Base-by-base conservation (phyloP, 2,113 vertebrate species). In the Scomber colias region DNA sequence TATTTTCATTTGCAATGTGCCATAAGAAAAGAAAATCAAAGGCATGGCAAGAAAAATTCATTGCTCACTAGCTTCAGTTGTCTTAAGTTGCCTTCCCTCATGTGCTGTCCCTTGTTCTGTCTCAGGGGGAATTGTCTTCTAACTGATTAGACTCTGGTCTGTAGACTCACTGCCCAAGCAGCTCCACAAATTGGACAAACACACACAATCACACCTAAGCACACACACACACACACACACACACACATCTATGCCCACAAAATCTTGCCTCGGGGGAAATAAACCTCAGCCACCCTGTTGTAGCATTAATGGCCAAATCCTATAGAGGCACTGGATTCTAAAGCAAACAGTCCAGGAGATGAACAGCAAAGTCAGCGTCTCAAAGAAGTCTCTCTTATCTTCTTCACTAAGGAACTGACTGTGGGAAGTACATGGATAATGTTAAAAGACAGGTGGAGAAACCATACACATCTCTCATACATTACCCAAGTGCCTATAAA, bases 81-180 rank as follows among this genome's bases (percentile, higher is more conserved):
- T 54, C 61, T 67, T 72, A 27, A 74, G 64, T 51, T 65, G 48
- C 45, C 21, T 54, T 64, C 44, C 64, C 59, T 54, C 56, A 71
- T 1, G 12, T 35, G 60, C 66, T 63, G 80, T 81, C 57, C 70
- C 71, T 77, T 59, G 2, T 44, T 65, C 27, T 64, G 45, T 70
- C 89, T 85, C 79, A 45, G 49, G 76, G 72, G 76, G 56, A 84
- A 76, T 75, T 40, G 66, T 81, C 69, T 69, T 66, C 75, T 62
- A 70, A 81, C 31, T 55, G 77, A 91, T 89, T 84, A 78, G 57
- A 79, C 74, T 65, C 55, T 71, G 80, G 64, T 82, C 76, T 80
- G 72, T 55, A 65, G 46, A 68, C 45, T 74, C 72, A 64, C 61
- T 53, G 59, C 75, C 54, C 56, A 70, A 72, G 67, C 68, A 73